Percentiles rank a stretch among this genome's conserved stretches.
Conservation (phyloP, 2,797 vertebrate species). For the Diceros bicornis region DNA sequence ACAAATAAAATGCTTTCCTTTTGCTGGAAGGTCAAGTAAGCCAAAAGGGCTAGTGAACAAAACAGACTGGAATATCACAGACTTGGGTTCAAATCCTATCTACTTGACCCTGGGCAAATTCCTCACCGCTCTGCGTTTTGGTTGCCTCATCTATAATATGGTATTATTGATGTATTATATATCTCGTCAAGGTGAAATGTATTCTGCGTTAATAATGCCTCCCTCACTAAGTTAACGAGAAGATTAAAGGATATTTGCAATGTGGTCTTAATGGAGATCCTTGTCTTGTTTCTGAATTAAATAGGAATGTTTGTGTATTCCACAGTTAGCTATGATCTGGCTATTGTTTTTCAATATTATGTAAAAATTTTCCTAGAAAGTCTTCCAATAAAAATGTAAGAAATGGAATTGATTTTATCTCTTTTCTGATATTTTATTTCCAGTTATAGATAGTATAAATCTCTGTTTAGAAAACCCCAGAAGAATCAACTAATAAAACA, state of each 20-base stretch:
- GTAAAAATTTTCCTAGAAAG: constrained; percentile 6
- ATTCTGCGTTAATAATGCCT: constrained; percentile 23
- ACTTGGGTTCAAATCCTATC: neutral
- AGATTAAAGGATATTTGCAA: neutral
- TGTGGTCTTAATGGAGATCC: neutral
- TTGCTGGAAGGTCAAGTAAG: neutral
- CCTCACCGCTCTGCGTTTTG: neutral
- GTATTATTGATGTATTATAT: neutral
- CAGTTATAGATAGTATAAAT: neutral
- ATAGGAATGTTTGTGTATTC: neutral
- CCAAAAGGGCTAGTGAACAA: neutral
- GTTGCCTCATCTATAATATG: neutral
- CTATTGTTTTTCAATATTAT: neutral
- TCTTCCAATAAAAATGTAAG: constrained; percentile 42
- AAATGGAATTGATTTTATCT: neutral
- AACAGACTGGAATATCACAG: neutral
- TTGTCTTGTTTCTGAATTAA: neutral
- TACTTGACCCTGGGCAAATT: neutral
- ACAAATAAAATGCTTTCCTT: constrained; percentile 8
- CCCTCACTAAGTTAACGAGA: neutral
- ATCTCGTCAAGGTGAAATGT: constrained; percentile 2
- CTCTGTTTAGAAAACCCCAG: constrained; percentile 1
- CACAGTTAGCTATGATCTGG: neutral
- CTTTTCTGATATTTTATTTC: constrained; percentile 43
- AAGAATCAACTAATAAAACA: constrained; percentile 6